These are phyloP conservation scores for Lasioglossum vierecki DNA, from an alignment of 2,888 invertebrate species.

Conservation along the genomic window DNA sequence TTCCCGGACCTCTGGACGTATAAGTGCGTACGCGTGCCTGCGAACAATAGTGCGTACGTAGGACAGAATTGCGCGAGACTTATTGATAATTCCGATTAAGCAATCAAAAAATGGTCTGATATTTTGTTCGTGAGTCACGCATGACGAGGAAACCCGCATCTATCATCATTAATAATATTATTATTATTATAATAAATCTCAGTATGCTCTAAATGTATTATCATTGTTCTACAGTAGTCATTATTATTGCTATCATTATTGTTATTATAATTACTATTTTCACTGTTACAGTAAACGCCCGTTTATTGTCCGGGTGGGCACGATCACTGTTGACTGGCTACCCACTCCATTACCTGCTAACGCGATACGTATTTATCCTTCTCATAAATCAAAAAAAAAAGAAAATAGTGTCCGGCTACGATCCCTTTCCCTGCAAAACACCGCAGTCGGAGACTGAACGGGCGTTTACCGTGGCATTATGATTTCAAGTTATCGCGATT, in stretches of 20 bases:
- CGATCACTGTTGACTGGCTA: too few relatives aligned
- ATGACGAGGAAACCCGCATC: conserved; percentile 62
- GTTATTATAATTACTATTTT: conserved; percentile 29
- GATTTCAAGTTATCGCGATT: too few relatives aligned
- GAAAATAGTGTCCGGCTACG: too few relatives aligned
- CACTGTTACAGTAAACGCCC: conserved; percentile 10
- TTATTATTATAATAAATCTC: conserved; percentile 81
- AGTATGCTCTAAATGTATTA: conserved; percentile 80
- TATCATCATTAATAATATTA: conserved; percentile 75
- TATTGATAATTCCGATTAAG: conserved; percentile 74
- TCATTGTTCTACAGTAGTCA: conserved; percentile 49
- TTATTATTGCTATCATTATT: conserved; percentile 56
- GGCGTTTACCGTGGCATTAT: too few relatives aligned
- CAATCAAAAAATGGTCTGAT: conserved; percentile 74
- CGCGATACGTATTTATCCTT: too few relatives aligned
- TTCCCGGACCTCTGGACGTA: conserved; percentile 19
- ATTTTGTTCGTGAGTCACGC: conserved; percentile 77
- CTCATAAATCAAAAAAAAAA: too few relatives aligned
- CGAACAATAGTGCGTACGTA: conserved; percentile 37
- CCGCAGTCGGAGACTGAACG: too few relatives aligned
- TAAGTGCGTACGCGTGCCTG: conserved; percentile 8
- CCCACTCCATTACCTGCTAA: too few relatives aligned
- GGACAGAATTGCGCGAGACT: conserved; percentile 58
- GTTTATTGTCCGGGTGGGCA: too few relatives aligned
- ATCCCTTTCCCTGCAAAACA: too few relatives aligned